Evolutionary conservation across 2,888 invertebrate species (phyloP).

Genomic region (Molorchus minor): DNA sequence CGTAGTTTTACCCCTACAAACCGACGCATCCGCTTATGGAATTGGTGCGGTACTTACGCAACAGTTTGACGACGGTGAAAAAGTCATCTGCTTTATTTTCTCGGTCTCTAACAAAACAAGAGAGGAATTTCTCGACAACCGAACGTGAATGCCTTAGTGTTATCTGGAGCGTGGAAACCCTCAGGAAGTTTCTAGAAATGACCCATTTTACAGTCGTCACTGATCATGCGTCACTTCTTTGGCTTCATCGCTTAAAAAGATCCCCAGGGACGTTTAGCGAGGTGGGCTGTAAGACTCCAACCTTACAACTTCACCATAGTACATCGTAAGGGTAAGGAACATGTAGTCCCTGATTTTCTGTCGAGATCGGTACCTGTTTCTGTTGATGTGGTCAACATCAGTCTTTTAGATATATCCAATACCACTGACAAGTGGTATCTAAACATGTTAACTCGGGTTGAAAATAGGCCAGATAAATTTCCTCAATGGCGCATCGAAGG

Average conservation of each 20-base stretch:
- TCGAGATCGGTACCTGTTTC: constrained; percentile 28
- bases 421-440: constrained; percentile 33
- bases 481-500: constrained; percentile 33
- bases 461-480: constrained; percentile 28
- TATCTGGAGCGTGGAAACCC: constrained; percentile 36
- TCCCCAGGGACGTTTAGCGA: constrained; percentile 32
- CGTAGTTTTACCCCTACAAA: too few species aligned
- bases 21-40: too few species aligned
- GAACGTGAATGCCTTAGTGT: too few species aligned
- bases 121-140: too few species aligned
- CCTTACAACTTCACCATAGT: constrained; percentile 31
- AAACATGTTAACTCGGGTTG: constrained; percentile 24
- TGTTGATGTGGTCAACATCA: background rate
- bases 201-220: too few species aligned
- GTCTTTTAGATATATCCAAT: background rate
- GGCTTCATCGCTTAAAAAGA: constrained; percentile 36
- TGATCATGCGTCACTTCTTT: too few species aligned
- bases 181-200: constrained; percentile 36
- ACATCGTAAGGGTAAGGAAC: constrained; percentile 35
- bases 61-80: too few species aligned
- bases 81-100: too few species aligned
- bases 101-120: too few species aligned
- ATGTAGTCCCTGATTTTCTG: constrained; percentile 35
- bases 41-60: too few species aligned
- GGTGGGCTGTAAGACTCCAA: constrained; percentile 38